phyloP scores from a whole-genome alignment of 2,888 invertebrate species.

The Dascillus cervinus region DNA sequence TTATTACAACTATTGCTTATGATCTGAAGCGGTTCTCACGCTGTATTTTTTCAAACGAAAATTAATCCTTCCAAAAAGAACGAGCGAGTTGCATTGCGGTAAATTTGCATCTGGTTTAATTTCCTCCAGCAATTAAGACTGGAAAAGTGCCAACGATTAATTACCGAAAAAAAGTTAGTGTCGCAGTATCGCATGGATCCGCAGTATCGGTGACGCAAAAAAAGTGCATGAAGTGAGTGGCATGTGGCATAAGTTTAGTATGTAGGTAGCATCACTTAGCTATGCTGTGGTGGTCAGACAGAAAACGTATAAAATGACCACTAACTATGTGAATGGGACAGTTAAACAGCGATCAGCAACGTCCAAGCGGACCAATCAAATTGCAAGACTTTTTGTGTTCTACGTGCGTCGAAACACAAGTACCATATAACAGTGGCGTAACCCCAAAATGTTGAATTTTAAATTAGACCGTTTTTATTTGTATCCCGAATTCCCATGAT shows the following conservation, averaged over 20 bases:
- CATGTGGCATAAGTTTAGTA: slow-evolving; percentile 11
- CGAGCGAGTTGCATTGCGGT: no score
- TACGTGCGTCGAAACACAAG: slow-evolving; percentile 28
- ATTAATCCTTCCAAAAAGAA: no score
- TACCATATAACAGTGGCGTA: slow-evolving; percentile 16
- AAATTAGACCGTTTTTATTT: slow-evolving; percentile 17
- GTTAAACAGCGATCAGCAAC: slow-evolving; percentile 31
- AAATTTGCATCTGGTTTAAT: no score
- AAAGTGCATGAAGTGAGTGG: slow-evolving; percentile 7
- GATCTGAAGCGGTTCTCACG: no score
- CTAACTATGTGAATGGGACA: slow-evolving; percentile 30
- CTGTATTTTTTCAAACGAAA: no score
- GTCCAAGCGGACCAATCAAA: slow-evolving; percentile 32
- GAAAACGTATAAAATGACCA: slow-evolving; percentile 25
- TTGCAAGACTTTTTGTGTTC: slow-evolving; percentile 28
- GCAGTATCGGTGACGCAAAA: slow-evolving; percentile 1
- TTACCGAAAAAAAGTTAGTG: no score
- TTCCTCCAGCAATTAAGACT: no score
- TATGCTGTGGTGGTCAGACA: slow-evolving; percentile 23
- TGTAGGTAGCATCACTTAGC: slow-evolving; percentile 22
- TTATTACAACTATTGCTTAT: no score
- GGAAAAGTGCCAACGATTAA: no score
- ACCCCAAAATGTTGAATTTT: slow-evolving; percentile 17
- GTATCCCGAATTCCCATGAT: slow-evolving; percentile 15
- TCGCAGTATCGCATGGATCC: no score